These are phyloP conservation scores for Calyptommatus sinebrachiatus DNA, from an alignment of 2,113 vertebrate species.

Conservation along the genomic window DNA sequence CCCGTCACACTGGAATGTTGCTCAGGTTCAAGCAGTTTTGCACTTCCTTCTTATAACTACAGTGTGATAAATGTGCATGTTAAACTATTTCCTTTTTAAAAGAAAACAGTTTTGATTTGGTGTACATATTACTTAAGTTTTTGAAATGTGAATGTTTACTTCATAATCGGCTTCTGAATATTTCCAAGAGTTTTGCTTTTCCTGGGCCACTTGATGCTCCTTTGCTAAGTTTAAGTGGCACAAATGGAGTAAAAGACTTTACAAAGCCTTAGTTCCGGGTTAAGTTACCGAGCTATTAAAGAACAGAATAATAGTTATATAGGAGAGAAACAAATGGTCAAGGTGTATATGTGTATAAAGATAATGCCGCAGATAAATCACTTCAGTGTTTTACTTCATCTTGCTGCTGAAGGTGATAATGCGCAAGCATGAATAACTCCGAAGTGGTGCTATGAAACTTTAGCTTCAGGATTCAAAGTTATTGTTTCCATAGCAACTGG, in stretches of 20 bases:
- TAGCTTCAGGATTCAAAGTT: conserved; percentile 63
- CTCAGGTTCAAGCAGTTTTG: no score
- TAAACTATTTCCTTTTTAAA: neutral
- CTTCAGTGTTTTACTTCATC: neutral
- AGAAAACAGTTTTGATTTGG: neutral
- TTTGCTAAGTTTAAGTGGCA: neutral
- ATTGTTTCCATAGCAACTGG: conserved; percentile 66
- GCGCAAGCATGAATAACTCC: conserved; percentile 25
- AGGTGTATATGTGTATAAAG: neutral
- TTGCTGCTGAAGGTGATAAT: conserved; percentile 15
- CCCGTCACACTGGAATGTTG: neutral
- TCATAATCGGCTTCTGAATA: neutral
- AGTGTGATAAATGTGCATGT: neutral
- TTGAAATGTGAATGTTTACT: neutral
- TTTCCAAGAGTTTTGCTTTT: neutral
- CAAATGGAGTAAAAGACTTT: neutral
- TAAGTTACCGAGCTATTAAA: neutral
- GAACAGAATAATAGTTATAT: neutral
- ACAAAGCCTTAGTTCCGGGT: neutral
- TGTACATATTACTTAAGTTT: neutral
- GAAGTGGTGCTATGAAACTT: conserved; percentile 24
- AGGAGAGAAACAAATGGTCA: neutral
- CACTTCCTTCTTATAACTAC: no score
- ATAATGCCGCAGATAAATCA: neutral
- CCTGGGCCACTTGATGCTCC: neutral